Conservation (phyloP, 2,797 vertebrate species). For the Aldrovandia affinis region DNA sequence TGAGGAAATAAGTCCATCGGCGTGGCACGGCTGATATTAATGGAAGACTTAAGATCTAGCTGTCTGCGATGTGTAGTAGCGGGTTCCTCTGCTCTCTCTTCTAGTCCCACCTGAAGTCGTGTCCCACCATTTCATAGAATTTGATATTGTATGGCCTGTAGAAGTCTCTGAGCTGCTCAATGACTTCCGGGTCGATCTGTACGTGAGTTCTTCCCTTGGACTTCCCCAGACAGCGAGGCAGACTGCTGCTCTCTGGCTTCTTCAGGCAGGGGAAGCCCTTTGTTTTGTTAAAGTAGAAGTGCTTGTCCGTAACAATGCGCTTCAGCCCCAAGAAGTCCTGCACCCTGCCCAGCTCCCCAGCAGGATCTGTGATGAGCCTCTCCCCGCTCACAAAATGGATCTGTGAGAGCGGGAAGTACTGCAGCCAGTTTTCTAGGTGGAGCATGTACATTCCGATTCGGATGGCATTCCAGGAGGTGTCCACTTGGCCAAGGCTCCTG, state of each 20-base stretch:
- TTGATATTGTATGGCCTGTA: conserved; percentile 91
- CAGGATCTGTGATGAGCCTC: conserved; percentile 88
- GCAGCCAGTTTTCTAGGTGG: conserved; percentile 91
- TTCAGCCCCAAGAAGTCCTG: conserved; percentile 93
- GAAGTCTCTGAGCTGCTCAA: conserved; percentile 91
- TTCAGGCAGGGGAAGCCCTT: conserved; percentile 95
- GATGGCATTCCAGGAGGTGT: conserved; percentile 91
- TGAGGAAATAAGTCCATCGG: conserved; percentile 22
- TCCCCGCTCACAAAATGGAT: conserved; percentile 94
- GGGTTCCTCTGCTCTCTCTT: not conserved
- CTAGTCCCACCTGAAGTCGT: conserved; percentile 93
- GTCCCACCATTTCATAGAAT: conserved; percentile 92
- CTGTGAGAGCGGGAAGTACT: conserved; percentile 87
- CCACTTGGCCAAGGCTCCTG: conserved; percentile 85
- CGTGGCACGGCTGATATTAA: conserved; percentile 25
- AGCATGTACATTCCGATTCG: conserved; percentile 89
- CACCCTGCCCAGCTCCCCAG: conserved; percentile 87
- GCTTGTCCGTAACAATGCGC: conserved; percentile 89
- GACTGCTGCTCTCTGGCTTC: conserved; percentile 80
- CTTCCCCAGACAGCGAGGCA: conserved; percentile 90
- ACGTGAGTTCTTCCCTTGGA: conserved; percentile 93
- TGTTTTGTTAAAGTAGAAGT: conserved; percentile 97
- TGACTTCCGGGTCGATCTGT: conserved; percentile 89
- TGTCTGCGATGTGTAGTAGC: not conserved
- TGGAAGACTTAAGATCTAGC: conserved; percentile 31